phyloP scores from a whole-genome alignment of 1,140 invertebrate species.

The Tetranychus urticae region DNA sequence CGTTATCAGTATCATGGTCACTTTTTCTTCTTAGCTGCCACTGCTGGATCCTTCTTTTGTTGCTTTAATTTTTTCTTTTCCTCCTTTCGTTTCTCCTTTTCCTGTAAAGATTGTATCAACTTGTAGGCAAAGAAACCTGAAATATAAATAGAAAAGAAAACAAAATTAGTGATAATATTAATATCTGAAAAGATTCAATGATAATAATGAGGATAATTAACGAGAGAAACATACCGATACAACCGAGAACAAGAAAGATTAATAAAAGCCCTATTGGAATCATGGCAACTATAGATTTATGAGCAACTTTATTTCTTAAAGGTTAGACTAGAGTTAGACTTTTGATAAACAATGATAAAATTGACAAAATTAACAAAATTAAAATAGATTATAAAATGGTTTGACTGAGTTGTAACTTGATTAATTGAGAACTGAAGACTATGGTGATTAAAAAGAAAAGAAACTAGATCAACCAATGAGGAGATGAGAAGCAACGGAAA shows the following conservation, averaged over 20 bases:
- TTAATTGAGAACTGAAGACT: no score
- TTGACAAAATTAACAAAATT: no score
- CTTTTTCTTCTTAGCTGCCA: background rate
- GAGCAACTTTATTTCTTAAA: no score
- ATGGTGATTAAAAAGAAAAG: background rate
- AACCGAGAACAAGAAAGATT: background rate
- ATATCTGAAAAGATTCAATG: background rate
- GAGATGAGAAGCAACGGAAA: background rate
- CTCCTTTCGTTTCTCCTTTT: conserved; percentile 40
- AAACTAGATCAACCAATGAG: background rate
- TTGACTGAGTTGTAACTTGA: no score
- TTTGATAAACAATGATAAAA: no score
- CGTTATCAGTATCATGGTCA: background rate
- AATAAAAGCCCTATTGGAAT: background rate
- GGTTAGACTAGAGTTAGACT: no score
- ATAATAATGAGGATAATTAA: background rate
- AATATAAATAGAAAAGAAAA: conserved; percentile 13
- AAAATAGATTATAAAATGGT: no score
- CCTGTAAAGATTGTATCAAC: conserved; percentile 44
- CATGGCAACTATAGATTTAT: no score
- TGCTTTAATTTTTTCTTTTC: conserved; percentile 40
- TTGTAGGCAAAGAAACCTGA: conserved; percentile 62
- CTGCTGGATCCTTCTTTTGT: conserved; percentile 23
- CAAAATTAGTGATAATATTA: background rate
- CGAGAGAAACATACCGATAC: background rate